Conservation (phyloP, 92 coral and sea anemone species). For the Ricordea florida region DNA sequence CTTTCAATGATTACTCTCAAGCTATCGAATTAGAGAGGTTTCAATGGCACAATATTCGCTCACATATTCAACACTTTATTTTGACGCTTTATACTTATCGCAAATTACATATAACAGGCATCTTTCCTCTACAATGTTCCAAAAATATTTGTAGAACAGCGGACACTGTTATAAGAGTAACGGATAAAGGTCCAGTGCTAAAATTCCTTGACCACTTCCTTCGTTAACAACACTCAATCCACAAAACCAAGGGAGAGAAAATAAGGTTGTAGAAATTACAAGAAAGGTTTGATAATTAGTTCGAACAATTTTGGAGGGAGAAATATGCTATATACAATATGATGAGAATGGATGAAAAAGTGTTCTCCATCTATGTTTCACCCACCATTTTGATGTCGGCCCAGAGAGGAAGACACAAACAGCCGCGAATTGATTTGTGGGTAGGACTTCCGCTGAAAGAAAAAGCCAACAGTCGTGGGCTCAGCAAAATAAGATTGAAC, state of each 20-base stretch:
- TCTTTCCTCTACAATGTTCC: too few relatives aligned
- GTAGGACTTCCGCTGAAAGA: constrained; percentile 15
- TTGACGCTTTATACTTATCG: too few relatives aligned
- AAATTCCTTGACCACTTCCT: too few relatives aligned
- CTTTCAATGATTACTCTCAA: too few relatives aligned
- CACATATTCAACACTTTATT: neutral
- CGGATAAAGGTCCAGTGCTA: too few relatives aligned
- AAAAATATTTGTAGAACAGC: too few relatives aligned
- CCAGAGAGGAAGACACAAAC: constrained; percentile 49
- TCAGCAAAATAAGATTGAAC: too few relatives aligned
- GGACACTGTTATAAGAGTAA: too few relatives aligned
- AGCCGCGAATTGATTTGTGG: constrained; percentile 59
- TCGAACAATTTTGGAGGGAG: neutral
- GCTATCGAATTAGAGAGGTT: too few relatives aligned
- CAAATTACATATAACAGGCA: too few relatives aligned
- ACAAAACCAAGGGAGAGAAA: too few relatives aligned
- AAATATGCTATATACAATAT: neutral
- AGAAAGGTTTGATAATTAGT: neutral
- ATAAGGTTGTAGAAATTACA: neutral
- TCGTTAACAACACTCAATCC: too few relatives aligned
- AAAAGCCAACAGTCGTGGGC: constrained; percentile 12
- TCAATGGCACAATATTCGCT: neutral
- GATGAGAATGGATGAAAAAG: constrained; percentile 72
- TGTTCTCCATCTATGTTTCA: neutral
- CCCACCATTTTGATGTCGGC: constrained; percentile 86